Base-by-base conservation (phyloP, 2,113 vertebrate genomes). In the Dromiciops gliroides region DNA sequence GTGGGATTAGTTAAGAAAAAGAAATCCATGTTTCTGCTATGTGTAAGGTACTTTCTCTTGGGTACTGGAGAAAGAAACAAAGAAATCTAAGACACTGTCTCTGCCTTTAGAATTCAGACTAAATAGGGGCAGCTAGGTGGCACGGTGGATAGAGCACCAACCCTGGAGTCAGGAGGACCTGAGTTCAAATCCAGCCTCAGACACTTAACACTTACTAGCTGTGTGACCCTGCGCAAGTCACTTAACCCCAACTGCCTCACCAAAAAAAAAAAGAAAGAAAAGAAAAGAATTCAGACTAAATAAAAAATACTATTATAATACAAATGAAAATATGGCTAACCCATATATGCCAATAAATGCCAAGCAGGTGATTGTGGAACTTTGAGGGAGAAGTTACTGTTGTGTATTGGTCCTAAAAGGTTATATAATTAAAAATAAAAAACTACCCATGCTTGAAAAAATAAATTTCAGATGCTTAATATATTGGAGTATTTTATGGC, bases 1-100 rank as follows among this genome's bases (percentile, higher is more conserved):
- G 19, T 96, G 90, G 28, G 25, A 90, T 94, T 92, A 92, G 23
- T 50, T 19, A 56, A 92, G 52, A 51, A 92, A 50, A 83, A 67
- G 31, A 83, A 83, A 22, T 44, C 16, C 37, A 22, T 83, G 37
- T 8, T 83, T 75, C 67, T 75, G 16, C n/a, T 22, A 22, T 75
- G 16, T 75, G n/a, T 44, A 83, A 44, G 16, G n/a, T n/a, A 2
- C n/a, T n/a, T 44, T 83, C 67, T 44, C 44, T 7, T 44, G 37
- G 7, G 16, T 23, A 22, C 37, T 44, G 19, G 67, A 83, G 37
- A 31, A 67, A 19, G 6, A 50, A 31, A 94, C 1, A 91, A 24
- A 47, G 10, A 88, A 93, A 52, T 89, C 26, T 52, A 89, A 94
- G 83, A 91, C n/a, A 67, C 28, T 90, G 0, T 48, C 51, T 89